Base-by-base conservation (phyloP, 2,888 invertebrate species). In the Imbricaverruca yamaguchii region DNA sequence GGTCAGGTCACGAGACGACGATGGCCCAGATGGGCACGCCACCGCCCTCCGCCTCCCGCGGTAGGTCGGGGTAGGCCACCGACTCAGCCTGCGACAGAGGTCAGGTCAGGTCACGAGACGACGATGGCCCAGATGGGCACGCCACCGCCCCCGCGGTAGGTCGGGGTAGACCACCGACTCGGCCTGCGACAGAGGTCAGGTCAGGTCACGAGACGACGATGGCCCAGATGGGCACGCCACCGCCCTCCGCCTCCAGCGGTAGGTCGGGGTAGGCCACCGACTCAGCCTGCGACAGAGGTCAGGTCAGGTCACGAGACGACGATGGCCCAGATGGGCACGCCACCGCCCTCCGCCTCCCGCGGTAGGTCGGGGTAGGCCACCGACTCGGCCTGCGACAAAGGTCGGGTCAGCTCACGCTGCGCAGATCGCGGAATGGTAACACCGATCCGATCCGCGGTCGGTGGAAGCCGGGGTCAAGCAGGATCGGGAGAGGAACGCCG, bases 11-110 rank as follows among this genome's bases (percentile, higher is more conserved):
- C 57, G 97, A 93, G 80, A 95, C 90, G 84, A 89, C 86, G 83
- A 95, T 94, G 83, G 96, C 93, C 94, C 96, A 96, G 84, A 94
- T 89, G 21, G 94, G 93, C 12, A 95, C 91, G n/a, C 89, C 88
- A 83, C 92, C 91, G 56, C 92, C 90, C 53, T 92, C 92, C 84
- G 92, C 91, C 84, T 92, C 92, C 84, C 93, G 80, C 7, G 83
- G 89, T 39, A 82, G 78, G 78, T 82, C 82, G 12, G 83, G 81
- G 65, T 83, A 83, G n/a, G 83, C 83, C 25, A 80, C 57, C 61
- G 84, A 82, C 80, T 84, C 83, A 1, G 83, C 83, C 79, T 79
- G 57, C 39, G 7, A 21, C 59, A 59, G 1, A 59, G 39, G 39
- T 59, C 59, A 11, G 59, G 59, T 59, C 59, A 59, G 59, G 12